Base-by-base conservation (phyloP, 2,888 invertebrate species). In the Synanthedon vespiformis region DNA sequence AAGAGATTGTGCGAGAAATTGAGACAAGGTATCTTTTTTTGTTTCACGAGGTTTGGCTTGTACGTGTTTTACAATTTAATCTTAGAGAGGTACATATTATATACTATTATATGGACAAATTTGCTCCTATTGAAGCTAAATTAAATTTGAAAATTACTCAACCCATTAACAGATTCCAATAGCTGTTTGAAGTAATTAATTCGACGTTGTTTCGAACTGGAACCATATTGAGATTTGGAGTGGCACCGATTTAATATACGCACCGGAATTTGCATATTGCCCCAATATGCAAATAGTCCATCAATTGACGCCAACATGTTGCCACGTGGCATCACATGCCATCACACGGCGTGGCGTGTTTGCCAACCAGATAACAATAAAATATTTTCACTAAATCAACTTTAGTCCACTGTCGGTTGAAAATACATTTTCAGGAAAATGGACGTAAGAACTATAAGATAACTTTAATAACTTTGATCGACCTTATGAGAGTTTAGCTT, bases 261-360 rank as follows among this genome's bases (percentile, higher is more conserved):
- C 22, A 12, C 40, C 22, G 10, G 27, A 49, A 54, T 54, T 54
- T 47, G 47, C 51, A 54, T 54, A 51, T 50, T 54, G n/a, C 18
- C 40, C 40, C 52, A 54, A 50, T 54, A 54, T 54, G 54, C 50
- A 54, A 54, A 54, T 54, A 12, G 22, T 49, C 54, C 40, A 49
- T 54, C 54, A 50, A 54, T 54, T 51, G 49, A 51, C 18, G 54
- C 22, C 44, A 50, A 51, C 49, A 16, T 49, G 54, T 49, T 51
- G 49, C 34, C 51, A 51, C 49, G 16, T 18, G 41, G 49, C 49
- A 51, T 34, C n/a, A 49, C 16, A 47, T 47, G 44, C 50, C 40
- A 40, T 14, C 50, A 27, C n/a, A 10, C 3, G 40, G 27, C 27
- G 8, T 34, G 27, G 2, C 34, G 34, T 34, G 34, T 34, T 34